These are phyloP conservation scores for Epinephelus malabaricus DNA, from an alignment of 2,797 vertebrate species.

Conservation along the genomic window DNA sequence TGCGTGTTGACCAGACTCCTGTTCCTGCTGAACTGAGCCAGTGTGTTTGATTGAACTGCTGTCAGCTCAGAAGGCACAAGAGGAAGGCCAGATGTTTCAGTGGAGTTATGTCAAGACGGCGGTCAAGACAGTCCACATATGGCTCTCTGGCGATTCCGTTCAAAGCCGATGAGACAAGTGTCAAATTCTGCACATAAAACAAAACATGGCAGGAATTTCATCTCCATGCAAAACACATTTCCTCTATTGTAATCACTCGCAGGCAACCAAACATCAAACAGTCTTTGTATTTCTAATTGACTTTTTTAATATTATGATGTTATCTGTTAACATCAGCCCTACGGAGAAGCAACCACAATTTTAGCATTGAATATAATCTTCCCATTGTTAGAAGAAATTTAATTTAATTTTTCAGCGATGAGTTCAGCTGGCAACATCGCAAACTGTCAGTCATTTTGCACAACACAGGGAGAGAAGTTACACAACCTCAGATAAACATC, in stretches of 20 bases:
- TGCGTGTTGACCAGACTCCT: slow-evolving; percentile 96
- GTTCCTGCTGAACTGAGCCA: slow-evolving; percentile 99
- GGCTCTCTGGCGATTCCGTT: neutral
- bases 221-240: slow-evolving; percentile 3
- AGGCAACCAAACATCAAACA: neutral
- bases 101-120: neutral
- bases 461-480: slow-evolving; percentile 11
- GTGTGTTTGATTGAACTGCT: slow-evolving; percentile 78
- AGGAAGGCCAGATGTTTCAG: slow-evolving; percentile 64
- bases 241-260: neutral
- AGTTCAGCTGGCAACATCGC: neutral
- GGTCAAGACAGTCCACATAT: slow-evolving; percentile 9
- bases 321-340: slow-evolving; percentile 8
- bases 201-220: slow-evolving; percentile 4
- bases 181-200: neutral
- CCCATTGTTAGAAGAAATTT: neutral
- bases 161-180: neutral
- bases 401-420: neutral
- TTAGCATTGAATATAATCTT: neutral
- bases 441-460: neutral
- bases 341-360: neutral
- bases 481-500: slow-evolving; percentile 11
- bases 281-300: neutral
- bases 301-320: neutral
- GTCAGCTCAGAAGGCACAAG: slow-evolving; percentile 74